Evolutionary conservation across 2,888 invertebrate species (phyloP), one percentile per base, ranked within the genome.

Genomic region (Cenopis cana): DNA sequence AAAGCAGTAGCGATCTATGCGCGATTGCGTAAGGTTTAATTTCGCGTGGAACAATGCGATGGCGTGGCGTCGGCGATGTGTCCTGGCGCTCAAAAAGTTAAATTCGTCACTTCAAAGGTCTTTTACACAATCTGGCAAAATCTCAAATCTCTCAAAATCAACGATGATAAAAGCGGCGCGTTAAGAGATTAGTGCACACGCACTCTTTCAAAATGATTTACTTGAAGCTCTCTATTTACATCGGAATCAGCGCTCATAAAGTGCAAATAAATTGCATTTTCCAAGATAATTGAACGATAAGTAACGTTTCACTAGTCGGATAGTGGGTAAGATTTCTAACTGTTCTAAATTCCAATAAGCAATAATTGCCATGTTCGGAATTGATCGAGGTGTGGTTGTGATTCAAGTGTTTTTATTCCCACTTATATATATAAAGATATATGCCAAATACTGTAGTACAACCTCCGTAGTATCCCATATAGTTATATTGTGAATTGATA

Each of bases 351-450:
- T 61, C 18, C 17, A 46, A 59, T 38, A 59, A 68, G 60, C 60
- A 61, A 68, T 68, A 68, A 54, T 41, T 61, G 68, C 55, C 56
- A n/a, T 38, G 38, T 50, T 68, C 33, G 38, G 17, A 36, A 55
- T 38, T 49, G 68, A 59, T 59, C 17, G 33, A 67, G 1, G 14
- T 41, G 14, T 14, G 60, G 60, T 68, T 68, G 68, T 68, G 68
- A 68, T 52, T 54, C 38, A 29, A 61, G 17, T 11, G 36, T 50
- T 29, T 24, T 8, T 18, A 18, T 62, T 33, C 49, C 46, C 1
- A 11, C 33, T 61, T 61, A 29, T 46, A 54, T 33, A 5, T 33
- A 38, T 36, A 36, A 36, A 50, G n/a, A 49, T 29, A 29, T 29
- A 29, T 11, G 49, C 50, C 50, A 62, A 62, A 62, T 61, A 33